These are phyloP conservation scores for Shinisaurus crocodilurus DNA, from an alignment of 2,113 vertebrate genomes.

Conservation along the genomic window DNA sequence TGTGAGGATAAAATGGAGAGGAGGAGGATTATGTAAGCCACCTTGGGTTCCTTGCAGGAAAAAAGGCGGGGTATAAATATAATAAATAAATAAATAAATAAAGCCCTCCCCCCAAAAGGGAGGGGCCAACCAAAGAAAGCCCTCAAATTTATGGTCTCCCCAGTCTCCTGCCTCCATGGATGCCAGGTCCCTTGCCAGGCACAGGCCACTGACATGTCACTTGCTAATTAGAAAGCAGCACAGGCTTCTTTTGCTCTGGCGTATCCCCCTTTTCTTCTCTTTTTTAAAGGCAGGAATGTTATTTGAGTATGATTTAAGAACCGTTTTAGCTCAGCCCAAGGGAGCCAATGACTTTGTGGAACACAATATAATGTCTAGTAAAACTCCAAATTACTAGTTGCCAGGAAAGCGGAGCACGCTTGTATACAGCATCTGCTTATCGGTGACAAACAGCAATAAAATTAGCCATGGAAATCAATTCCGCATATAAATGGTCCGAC, in stretches of 20 bases:
- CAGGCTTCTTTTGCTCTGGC: not conserved
- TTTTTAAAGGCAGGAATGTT: not conserved
- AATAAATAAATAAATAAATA: too few species aligned
- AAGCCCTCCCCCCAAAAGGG: too few species aligned
- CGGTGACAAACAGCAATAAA: not conserved
- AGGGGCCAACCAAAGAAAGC: not conserved
- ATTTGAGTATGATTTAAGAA: slow-evolving; percentile 16
- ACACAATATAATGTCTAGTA: slow-evolving; percentile 10
- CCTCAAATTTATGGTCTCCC: not conserved
- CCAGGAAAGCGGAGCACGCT: not conserved
- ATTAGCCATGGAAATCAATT: not conserved
- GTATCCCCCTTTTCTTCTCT: too few species aligned
- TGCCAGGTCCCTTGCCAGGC: too few species aligned
- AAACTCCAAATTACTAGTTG: slow-evolving; percentile 20
- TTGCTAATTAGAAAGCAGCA: not conserved
- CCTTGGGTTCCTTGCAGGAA: too few species aligned
- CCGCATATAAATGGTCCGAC: not conserved
- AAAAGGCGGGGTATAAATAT: too few species aligned
- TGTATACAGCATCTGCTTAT: slow-evolving; percentile 11
- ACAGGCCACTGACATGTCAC: not conserved
- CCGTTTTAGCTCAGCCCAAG: slow-evolving; percentile 13
- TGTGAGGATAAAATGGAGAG: too few species aligned
- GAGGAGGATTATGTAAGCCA: too few species aligned
- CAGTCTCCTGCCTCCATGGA: not conserved
- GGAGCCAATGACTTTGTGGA: slow-evolving; percentile 5